Evolutionary conservation across 2,797 vertebrate genomes (phyloP), one percentile per base, ranked within the genome.

Genomic region (Etheostoma perlongum): DNA sequence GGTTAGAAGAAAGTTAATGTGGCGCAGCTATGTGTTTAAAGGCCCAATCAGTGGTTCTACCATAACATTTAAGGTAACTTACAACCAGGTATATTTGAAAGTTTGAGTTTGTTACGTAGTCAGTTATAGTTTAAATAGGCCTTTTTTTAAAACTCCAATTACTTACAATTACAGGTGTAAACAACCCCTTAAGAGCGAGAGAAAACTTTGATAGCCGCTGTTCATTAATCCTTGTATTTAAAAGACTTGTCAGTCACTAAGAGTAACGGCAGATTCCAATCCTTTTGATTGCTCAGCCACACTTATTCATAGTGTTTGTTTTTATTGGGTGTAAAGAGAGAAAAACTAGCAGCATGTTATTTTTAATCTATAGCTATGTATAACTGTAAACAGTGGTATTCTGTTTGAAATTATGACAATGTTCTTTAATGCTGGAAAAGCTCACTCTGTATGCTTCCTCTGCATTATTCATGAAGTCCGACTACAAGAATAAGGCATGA

Each of bases 391-490:
- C 27, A 44, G 60, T 36, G 52, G 74, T 64, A 51, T 72, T 72
- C 63, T 59, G 9, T 25, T 19, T 33, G 55, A 52, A 25, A 25
- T 7, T 36, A 64, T 71, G 72, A 76, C 49, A 13, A 79, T 62
- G 54, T 51, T 25, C 27, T 59, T 72, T 46, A 70, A 74, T 59
- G 7, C 72, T 40, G 3, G 25, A 72, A 42, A 62, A 71, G 12
- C 64, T 81, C 49, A 53, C 55, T 75, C 19, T 15, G 13, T 42
- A 2, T 66, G 55, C 62, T 44, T 44, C 5, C 27, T 74, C 12
- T 77, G 76, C 59, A 72, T 80, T 81, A 78, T 88, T 82, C 19
- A 85, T 83, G 6, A 25, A 1, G 30, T 53, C 48, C 4, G 14
- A 42, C 51, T 66, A 21, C 46, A 53, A 58, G 48, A 68, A 25